Evolutionary conservation across 2,888 invertebrate species (phyloP).

Genomic region (Abscondita cerata): DNA sequence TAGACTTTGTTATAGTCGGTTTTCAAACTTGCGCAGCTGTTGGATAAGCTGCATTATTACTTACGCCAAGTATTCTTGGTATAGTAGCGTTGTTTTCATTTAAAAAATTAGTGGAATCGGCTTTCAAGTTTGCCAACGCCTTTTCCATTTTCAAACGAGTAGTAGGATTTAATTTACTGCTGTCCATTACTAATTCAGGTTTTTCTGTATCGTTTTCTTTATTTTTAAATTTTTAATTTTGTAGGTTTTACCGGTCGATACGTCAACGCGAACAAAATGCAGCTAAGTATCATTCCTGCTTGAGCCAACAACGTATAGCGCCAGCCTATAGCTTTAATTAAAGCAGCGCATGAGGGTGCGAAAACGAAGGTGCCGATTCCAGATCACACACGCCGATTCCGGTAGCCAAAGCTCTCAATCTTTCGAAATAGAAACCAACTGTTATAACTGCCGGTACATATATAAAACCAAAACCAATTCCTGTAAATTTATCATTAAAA

Average conservation of each 20-base stretch:
- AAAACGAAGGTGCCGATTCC: slow-evolving; percentile 92
- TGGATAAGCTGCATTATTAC: slow-evolving; percentile 67
- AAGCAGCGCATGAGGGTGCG: slow-evolving; percentile 73
- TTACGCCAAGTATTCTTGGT: slow-evolving; percentile 50
- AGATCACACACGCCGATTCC: slow-evolving; percentile 95
- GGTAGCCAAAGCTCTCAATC: slow-evolving; percentile 93
- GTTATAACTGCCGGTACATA: slow-evolving; percentile 96
- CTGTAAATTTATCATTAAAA: slow-evolving; percentile 53
- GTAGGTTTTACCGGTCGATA: slow-evolving; percentile 79
- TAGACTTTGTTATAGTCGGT: slow-evolving; percentile 59
- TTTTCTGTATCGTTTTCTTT: slow-evolving; percentile 35
- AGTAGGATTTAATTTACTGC: slow-evolving; percentile 47
- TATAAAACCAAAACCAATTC: slow-evolving; percentile 92
- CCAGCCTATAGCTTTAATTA: slow-evolving; percentile 77
- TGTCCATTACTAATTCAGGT: slow-evolving; percentile 59
- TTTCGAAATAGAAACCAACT: slow-evolving; percentile 97
- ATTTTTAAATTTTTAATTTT: slow-evolving; percentile 62
- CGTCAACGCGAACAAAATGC: slow-evolving; percentile 69
- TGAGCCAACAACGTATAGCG: slow-evolving; percentile 75
- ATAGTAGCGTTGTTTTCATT: slow-evolving; percentile 50
- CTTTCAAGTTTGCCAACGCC: slow-evolving; percentile 48
- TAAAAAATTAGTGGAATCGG: slow-evolving; percentile 40
- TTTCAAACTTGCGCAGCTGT: slow-evolving; percentile 71
- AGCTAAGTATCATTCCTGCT: slow-evolving; percentile 76
- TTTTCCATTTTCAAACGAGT: slow-evolving; percentile 54